A percentile compares a stretch with the other conserved stretches of the same genome.
Evolutionary conservation across 2,113 vertebrate species (phyloP).

Genomic region (Riparia riparia): DNA sequence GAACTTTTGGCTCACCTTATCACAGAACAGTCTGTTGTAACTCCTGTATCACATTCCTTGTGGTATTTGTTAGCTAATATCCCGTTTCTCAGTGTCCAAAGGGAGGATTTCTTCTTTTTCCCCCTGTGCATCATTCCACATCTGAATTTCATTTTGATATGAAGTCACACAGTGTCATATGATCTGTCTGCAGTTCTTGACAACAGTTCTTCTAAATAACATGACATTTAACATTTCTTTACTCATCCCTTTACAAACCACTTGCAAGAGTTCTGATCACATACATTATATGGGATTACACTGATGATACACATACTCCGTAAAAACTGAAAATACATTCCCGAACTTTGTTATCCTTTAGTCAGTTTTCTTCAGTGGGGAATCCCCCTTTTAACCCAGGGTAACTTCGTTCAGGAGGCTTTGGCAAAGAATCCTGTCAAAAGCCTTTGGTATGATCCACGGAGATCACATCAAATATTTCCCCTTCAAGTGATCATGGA

Average conservation of each 20-base stretch:
- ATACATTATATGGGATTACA: not conserved
- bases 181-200: not conserved
- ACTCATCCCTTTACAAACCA: not conserved
- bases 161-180: not conserved
- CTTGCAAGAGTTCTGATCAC: not conserved
- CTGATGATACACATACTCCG: rapidly evolving
- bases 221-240: not conserved
- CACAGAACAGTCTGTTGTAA: not conserved
- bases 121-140: not conserved
- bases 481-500: not conserved
- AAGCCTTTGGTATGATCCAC: not conserved
- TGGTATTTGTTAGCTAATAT: not conserved
- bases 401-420: not conserved
- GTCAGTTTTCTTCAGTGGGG: not conserved
- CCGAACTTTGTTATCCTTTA: not conserved
- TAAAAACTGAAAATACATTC: not conserved
- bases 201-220: not conserved
- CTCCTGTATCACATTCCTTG: not conserved
- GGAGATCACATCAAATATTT: not conserved
- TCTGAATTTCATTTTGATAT: not conserved
- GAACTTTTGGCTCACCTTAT: not conserved
- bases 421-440: not conserved
- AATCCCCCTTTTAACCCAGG: not conserved
- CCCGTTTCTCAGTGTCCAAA: not conserved
- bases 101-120: not conserved